Evolutionary conservation across 2,113 vertebrate species (phyloP).

Genomic region (Sarotherodon lohbergeri): DNA sequence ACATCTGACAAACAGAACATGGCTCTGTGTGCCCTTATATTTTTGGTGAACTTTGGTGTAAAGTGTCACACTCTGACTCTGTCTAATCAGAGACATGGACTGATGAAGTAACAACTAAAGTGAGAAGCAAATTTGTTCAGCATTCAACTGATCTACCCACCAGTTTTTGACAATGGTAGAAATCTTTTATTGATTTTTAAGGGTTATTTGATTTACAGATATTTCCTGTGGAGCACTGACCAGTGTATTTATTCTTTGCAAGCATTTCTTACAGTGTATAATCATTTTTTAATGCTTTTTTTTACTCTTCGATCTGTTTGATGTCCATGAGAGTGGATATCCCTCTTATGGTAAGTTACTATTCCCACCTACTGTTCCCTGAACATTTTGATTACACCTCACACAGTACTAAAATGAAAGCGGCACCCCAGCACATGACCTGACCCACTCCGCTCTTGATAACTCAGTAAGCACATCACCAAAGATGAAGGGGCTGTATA

Average conservation of each 20-base stretch:
- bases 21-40: rapidly evolving
- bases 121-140: background rate
- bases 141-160: background rate
- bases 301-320: background rate
- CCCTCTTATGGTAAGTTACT: background rate
- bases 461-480: background rate
- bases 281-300: background rate
- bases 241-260: background rate
- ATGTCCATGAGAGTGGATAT: background rate
- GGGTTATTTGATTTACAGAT: background rate
- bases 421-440: background rate
- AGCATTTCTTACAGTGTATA: background rate
- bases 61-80: background rate
- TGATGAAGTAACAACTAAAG: background rate
- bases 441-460: background rate
- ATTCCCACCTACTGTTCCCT: background rate
- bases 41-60: background rate
- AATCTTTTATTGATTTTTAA: background rate
- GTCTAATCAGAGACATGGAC: background rate
- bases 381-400: background rate
- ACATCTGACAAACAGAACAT: background rate
- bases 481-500: background rate
- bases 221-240: background rate
- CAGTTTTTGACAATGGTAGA: background rate
- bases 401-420: background rate